These are phyloP conservation scores for Mobula birostris DNA, from an alignment of 2,113 vertebrate species.

Conservation along the genomic window DNA sequence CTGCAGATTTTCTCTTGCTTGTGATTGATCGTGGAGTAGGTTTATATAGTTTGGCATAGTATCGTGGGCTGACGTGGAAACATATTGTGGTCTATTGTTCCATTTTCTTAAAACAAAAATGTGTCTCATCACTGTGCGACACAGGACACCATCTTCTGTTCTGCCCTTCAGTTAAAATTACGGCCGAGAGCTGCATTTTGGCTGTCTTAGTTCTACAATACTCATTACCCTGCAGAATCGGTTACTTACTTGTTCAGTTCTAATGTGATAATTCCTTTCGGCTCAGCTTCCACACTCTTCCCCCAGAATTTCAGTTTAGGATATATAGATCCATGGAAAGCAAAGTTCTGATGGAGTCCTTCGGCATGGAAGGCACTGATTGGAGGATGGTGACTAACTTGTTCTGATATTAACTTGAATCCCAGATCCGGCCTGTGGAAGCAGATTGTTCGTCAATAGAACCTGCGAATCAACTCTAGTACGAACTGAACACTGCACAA, in stretches of 20 bases:
- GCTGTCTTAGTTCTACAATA: neutral
- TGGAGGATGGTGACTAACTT: slow-evolving; percentile 96
- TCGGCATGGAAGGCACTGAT: slow-evolving; percentile 94
- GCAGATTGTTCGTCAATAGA: neutral
- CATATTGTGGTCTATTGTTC: too few species aligned
- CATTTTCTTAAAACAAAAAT: too few species aligned
- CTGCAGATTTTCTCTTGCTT: too few species aligned
- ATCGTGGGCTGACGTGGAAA: too few species aligned
- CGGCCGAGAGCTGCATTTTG: too few species aligned
- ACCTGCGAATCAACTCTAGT: neutral
- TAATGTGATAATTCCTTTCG: slow-evolving; percentile 89
- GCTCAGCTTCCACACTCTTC: slow-evolving; percentile 95
- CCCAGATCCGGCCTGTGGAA: slow-evolving; percentile 82
- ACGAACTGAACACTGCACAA: neutral
- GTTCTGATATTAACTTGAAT: slow-evolving; percentile 89
- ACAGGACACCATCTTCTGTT: neutral
- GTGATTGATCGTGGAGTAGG: too few species aligned
- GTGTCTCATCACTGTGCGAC: too few species aligned
- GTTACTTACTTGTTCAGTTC: slow-evolving; percentile 85
- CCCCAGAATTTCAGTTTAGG: slow-evolving; percentile 98
- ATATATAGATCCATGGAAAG: slow-evolving; percentile 95
- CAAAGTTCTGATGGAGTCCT: slow-evolving; percentile 82
- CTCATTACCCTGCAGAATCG: too few species aligned
- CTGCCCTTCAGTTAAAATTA: neutral
- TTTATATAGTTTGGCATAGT: too few species aligned